These are phyloP conservation scores for Catharus fuscescens DNA, from an alignment of 2,113 vertebrate species.

Conservation along the genomic window DNA sequence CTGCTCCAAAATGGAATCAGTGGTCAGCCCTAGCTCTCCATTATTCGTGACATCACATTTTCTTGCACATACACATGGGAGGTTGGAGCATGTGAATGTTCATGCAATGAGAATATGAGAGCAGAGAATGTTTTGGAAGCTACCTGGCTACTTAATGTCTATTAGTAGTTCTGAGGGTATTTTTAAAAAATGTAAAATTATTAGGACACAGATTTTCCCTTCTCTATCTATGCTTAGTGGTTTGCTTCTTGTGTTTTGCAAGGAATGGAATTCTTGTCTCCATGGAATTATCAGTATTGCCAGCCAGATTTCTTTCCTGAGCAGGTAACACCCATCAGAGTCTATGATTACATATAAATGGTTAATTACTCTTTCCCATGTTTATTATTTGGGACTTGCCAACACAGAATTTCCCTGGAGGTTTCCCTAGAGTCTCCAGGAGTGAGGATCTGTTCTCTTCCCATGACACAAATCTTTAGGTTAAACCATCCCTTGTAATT, in stretches of 20 bases:
- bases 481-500: accelerated
- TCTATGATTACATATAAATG: neutral
- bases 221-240: neutral
- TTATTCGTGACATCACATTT: neutral
- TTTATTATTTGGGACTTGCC: neutral
- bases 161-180: neutral
- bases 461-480: neutral
- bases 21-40: neutral
- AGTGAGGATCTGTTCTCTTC: neutral
- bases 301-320: neutral
- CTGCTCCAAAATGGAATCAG: neutral
- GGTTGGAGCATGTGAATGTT: neutral
- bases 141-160: neutral
- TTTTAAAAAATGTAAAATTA: neutral
- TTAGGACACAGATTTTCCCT: neutral
- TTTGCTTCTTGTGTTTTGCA: neutral
- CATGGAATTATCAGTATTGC: neutral
- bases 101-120: neutral
- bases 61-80: accelerated
- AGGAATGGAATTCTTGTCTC: neutral
- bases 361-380: neutral
- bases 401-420: neutral
- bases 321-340: neutral
- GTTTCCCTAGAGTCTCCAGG: neutral
- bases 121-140: neutral